Base-by-base conservation (phyloP, 2,888 invertebrate species). In the Scrobipalpa atriplicella region DNA sequence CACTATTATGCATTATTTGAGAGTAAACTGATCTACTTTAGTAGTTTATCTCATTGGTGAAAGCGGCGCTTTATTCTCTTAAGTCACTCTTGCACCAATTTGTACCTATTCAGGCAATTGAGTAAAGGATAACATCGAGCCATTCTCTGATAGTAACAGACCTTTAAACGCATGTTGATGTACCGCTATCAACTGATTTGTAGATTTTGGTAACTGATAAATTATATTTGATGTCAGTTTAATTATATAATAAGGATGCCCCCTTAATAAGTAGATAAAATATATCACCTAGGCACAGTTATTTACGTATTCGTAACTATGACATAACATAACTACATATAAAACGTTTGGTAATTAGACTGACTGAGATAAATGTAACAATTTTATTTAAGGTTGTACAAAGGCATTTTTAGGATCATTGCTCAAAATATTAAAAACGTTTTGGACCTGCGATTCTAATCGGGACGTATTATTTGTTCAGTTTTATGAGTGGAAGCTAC, bases 91-190 rank as follows among this genome's bases (percentile, higher is more conserved):
- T n/a, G n/a, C 29, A 58, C 70, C 82, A 82, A 86, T 82, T n/a
- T 83, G 78, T 68, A 78, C 77, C 77, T 81, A 87, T 86, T 87
- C 79, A 72, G 73, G 71, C 84, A 88, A 88, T 87, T 89, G 87
- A n/a, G 18, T 18, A 18, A 16, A 61, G 8, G n/a, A 38, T 16
- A 54, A 16, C 0, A 29, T n/a, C 10, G 36, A n/a, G 11, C 36
- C n/a, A 67, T 38, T 58, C 38, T 58, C 16, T 38, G 38, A 58
- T 58, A 29, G 6, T n/a, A 16, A 36, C 9, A 38, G 38, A 16
- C 58, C 58, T 58, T 58, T 38, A 38, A 58, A 58, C 38, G 8
- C 13, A 8, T n/a, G n/a, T n/a, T n/a, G n/a, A n/a, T 58, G 38
- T 36, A 38, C 3, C 38, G 58, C 13, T 58, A 58, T 58, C 58